A percentile compares a stretch with the other conserved stretches of the same genome.
Conservation (phyloP, 2,113 vertebrate genomes). For the Neogobius melanostomus region DNA sequence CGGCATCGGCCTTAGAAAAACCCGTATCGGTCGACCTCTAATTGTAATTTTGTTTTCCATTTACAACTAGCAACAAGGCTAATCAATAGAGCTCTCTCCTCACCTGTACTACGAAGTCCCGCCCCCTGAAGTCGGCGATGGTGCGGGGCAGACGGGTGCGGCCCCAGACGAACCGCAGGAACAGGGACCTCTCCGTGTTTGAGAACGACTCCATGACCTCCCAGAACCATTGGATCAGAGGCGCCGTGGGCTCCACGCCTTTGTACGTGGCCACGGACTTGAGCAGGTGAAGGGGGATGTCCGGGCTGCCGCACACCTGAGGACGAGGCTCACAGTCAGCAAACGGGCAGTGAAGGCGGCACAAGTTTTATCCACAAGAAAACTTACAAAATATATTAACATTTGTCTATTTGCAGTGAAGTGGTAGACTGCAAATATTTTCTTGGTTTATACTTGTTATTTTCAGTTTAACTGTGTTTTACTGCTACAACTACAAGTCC, state of each 20-base stretch:
- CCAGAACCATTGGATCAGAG: constrained; percentile 98
- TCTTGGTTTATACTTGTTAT: too few species aligned
- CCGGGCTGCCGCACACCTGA: constrained; percentile 97
- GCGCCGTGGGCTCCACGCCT: constrained; percentile 89
- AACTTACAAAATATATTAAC: too few species aligned
- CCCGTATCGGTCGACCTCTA: too few species aligned
- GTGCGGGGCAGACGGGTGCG: constrained; percentile 95
- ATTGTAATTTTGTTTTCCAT: too few species aligned
- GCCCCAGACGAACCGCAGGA: constrained; percentile 97
- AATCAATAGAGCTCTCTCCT: constrained; percentile 10
- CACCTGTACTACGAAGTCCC: constrained; percentile 98
- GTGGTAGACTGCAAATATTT: too few species aligned
- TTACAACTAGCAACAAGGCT: constrained; percentile 1
- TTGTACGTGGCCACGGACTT: constrained; percentile 99
- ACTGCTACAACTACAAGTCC: too few species aligned
- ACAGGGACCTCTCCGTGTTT: constrained; percentile 94
- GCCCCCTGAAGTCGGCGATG: constrained; percentile 95
- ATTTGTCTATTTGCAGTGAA: too few species aligned
- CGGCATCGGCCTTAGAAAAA: too few species aligned
- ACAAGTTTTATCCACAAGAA: too few species aligned
- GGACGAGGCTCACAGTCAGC: not conserved
- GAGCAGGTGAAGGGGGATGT: constrained; percentile 95
- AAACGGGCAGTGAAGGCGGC: not conserved
- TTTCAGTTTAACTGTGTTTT: too few species aligned
- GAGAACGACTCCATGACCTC: constrained; percentile 99